Base-by-base conservation (phyloP, 1,140 invertebrate genomes). In the Melipona quadrifasciata region DNA sequence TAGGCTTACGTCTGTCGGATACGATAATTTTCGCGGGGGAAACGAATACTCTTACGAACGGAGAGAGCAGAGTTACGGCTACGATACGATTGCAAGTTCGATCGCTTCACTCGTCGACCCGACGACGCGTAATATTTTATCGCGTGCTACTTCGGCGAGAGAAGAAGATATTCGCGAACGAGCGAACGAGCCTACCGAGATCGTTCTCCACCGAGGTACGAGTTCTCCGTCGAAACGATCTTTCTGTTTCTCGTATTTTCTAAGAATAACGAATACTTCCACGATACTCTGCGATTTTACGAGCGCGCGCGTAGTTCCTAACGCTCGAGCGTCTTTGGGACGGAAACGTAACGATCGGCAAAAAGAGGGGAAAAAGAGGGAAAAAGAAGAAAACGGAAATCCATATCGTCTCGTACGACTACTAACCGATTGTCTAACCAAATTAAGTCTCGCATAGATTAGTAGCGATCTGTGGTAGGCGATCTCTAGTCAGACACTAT, bases 231-330 rank as follows among this genome's bases (percentile, higher is more conserved):
- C 34, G 55, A 31, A 27, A 31, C 34, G 68, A 47, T 47, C 39
- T 47, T 61, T 57, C 51, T 34, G 19, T 55, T n/a, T 80, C 39
- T 64, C 0, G 24, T 55, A 67, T 47, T 80, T 57, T 72, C 4
- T 39, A 65, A 27, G 27, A 24, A 21, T 82, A 65, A 74, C 55
- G 80, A 74, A 74, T 65, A 82, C 57, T 82, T 75, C 58, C 72
- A 75, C 71, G 64, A 78, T 79, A 31, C 72, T 76, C 80, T 19
- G 65, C 39, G 55, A 71, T 31, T 55, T 31, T 47, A 47, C 73
- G 80, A 82, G 39, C 68, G 53, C 75, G 51, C 74, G 86, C 74
- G 77, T 88, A 88, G 84, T 89, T 89, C 87, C 87, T 89, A 89
- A 87, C 19, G 55, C 64, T 65, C 64, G 57, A 86, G 34, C 70